Conservation (phyloP, 2,888 invertebrate genomes). For the Desoria tigrina region DNA sequence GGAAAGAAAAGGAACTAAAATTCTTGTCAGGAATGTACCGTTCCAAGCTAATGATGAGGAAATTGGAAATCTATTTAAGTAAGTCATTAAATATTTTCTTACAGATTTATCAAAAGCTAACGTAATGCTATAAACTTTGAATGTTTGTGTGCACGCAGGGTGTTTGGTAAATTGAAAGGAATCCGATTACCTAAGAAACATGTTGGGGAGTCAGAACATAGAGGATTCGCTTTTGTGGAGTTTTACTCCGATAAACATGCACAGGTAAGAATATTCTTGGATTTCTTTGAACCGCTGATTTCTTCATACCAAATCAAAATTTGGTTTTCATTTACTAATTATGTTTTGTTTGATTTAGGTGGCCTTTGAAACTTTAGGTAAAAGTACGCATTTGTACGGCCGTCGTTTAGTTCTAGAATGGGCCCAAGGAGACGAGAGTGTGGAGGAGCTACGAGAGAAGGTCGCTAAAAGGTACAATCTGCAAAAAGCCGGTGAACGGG, state of each 20-base stretch:
- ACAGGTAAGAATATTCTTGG: slow-evolving; percentile 65
- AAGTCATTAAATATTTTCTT: no score
- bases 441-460: slow-evolving; percentile 79
- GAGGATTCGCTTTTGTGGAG: slow-evolving; percentile 97
- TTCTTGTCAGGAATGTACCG: slow-evolving; percentile 90
- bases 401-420: slow-evolving; percentile 92
- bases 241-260: slow-evolving; percentile 85
- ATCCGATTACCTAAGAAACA: slow-evolving; percentile 88
- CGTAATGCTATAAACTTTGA: slow-evolving; percentile 13
- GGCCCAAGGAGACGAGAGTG: slow-evolving; percentile 75
- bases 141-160: slow-evolving; percentile 60
- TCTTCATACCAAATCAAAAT: background rate
- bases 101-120: background rate
- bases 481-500: slow-evolving; percentile 5
- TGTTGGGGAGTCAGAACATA: slow-evolving; percentile 75
- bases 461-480: slow-evolving; percentile 65
- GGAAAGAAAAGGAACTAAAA: slow-evolving; percentile 67
- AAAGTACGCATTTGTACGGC: slow-evolving; percentile 97
- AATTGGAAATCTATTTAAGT: slow-evolving; percentile 86
- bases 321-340: background rate
- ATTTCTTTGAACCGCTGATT: no score
- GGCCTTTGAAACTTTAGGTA: slow-evolving; percentile 88
- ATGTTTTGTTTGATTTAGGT: slow-evolving; percentile 61
- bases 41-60: slow-evolving; percentile 88
- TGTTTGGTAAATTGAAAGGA: slow-evolving; percentile 89